Base-by-base conservation (phyloP, 2,113 vertebrate species). In the Charadrius vociferus region DNA sequence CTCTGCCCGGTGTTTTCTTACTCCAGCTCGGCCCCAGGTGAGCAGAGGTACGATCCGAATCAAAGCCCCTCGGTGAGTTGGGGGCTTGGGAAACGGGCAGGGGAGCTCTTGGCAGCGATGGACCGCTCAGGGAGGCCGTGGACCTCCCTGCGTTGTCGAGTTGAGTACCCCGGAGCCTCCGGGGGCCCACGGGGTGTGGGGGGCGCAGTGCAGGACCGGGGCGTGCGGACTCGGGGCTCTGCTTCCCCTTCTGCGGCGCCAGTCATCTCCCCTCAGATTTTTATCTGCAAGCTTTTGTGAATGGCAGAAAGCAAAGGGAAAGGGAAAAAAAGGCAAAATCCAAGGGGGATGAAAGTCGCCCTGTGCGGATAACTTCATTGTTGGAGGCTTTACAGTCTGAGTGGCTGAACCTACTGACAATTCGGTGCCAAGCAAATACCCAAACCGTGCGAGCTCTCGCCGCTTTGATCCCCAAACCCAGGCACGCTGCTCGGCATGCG, bases 21-120 rank as follows among this genome's bases (percentile, higher is more conserved):
- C 52, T 72, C 17, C 41, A 36, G 86, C 68, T 59, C 73, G 34
- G 92, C 55, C 27, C 34, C 2, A 2, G 18, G 21, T 55, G 74
- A 36, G 66, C 81, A 68, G 87, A 78, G 65, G 39, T 6, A 47
- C 5, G 59, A 58, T 27, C 5, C 10, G 12, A 21, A 47, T 4
- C 12, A 13, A 24, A 81, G 30, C 43, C 65, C 59, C 19, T 43
- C 0, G 13, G 39, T 1, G n/a, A 16, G 23, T 0, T 0, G 2
- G 55, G 61, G 55, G 36, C 27, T 43, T n/a, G 49, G 61, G 56
- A 32, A 45, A 9, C 0, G 6, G 37, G 1, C 2, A 3, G 10
- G 19, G 26, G 17, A 30, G 55, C 62, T 68, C 58, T 18, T 1
- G 36, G 82, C 36, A 17, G 56, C 0, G 1, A 2, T 10, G 43